phyloP scores from a whole-genome alignment of 2,888 invertebrate genomes.

The Hoplodrina blanda region DNA sequence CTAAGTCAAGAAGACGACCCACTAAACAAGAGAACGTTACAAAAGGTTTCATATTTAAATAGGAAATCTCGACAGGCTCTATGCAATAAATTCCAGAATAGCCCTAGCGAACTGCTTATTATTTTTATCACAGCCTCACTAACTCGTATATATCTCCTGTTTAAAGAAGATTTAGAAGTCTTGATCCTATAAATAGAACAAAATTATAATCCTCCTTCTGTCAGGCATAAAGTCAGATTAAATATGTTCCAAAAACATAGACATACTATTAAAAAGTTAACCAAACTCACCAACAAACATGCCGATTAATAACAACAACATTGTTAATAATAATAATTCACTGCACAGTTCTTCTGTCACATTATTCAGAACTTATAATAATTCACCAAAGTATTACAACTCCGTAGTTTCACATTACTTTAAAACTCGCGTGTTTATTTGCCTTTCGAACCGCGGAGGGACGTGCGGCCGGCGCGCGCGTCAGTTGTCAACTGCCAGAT shows the following conservation, averaged over 20 bases:
- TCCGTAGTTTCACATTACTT: constrained; percentile 50
- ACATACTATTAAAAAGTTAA: constrained; percentile 19
- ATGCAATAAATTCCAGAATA: too few species aligned
- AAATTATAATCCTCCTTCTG: not conserved
- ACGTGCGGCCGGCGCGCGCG: constrained; percentile 57
- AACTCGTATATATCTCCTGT: not conserved
- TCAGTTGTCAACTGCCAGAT: constrained; percentile 65
- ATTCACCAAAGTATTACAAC: constrained; percentile 46
- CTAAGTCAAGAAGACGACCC: too few species aligned
- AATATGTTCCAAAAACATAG: not conserved
- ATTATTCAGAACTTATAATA: constrained; percentile 55
- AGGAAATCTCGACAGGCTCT: too few species aligned
- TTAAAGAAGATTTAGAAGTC: not conserved
- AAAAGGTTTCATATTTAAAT: too few species aligned
- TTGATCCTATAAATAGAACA: not conserved
- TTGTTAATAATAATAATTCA: constrained; percentile 67
- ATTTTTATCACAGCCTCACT: not conserved
- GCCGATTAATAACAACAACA: constrained; percentile 74
- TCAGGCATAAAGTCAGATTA: not conserved
- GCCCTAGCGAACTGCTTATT: not conserved
- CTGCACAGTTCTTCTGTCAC: constrained; percentile 58
- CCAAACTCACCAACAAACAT: constrained; percentile 76
- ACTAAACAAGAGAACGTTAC: too few species aligned
- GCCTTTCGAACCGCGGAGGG: constrained; percentile 8
- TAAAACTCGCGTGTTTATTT: constrained; percentile 50